Evolutionary conservation across 2,797 vertebrate genomes (phyloP).

Genomic region (Mycteria americana): DNA sequence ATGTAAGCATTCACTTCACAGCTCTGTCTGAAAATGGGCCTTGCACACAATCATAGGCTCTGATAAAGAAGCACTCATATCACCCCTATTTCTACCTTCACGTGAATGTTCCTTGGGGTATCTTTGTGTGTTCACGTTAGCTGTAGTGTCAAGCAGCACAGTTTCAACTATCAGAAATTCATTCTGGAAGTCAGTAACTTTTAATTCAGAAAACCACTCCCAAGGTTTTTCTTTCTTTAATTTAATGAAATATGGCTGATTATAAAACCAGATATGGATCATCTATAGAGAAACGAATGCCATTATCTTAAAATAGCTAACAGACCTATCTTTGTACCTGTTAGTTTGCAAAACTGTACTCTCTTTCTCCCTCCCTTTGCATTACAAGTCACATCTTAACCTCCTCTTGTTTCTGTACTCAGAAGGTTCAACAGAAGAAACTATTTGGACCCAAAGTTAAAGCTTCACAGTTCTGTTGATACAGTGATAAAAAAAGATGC

Average conservation of each 20-base stretch:
- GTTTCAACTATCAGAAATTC: neutral
- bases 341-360: neutral
- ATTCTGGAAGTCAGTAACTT: neutral
- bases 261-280: neutral
- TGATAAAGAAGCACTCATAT: neutral
- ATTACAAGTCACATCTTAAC: neutral
- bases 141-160: neutral
- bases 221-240: neutral
- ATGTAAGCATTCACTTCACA: neutral
- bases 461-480: neutral
- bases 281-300: neutral
- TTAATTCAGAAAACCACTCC: neutral
- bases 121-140: neutral
- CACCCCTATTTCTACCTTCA: neutral
- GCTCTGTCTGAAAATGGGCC: neutral
- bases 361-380: neutral
- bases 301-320: neutral
- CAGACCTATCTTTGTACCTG: neutral
- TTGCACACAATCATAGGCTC: neutral
- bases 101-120: fast-evolving
- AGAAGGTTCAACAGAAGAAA: neutral
- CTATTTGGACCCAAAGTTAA: neutral
- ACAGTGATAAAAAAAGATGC: neutral
- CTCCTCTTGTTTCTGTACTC: neutral
- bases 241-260: neutral